Base-by-base conservation (phyloP, 2,888 invertebrate genomes). In the Prenolepis imparis region DNA sequence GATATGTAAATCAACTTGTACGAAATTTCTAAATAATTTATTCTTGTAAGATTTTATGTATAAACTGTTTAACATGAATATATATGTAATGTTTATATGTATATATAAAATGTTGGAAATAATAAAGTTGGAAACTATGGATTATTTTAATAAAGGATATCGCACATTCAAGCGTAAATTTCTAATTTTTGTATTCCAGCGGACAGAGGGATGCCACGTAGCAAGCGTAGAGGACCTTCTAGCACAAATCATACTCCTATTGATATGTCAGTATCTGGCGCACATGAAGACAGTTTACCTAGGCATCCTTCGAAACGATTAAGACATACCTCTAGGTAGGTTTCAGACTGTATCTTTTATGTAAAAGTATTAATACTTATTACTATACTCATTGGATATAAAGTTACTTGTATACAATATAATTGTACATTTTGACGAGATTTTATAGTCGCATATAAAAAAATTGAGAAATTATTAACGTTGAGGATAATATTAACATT, bases 201-300 rank as follows among this genome's bases (percentile, higher is more conserved):
- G 89, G 89, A 87, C 87, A 92, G 93, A 94, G 94, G 94, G 93
- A 94, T 94, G 94, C 94, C 94, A 94, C 94, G 94, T 92, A 93
- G 94, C 88, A 94, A 94, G 92, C 94, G 94, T 91, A 94, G 94
- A 94, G 94, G 94, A 90, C 93, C 94, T 93, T 93, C 94, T 90
- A 94, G 92, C 91, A 94, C 94, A 88, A 94, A 93, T 90, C 92
- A 92, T 84, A 89, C 93, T 3, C 84, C 93, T n/a, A 89, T 92
- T 63, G 94, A 94, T 61, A 94, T 94, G 94, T 90, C 94, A 87
- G 67, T 77, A 4, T 94, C 94, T 68, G 94, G 94, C 90, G 93
- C 94, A 73, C 94, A 94, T 36, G 94, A 94, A 78, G 94, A 94
- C 72, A 92, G 91, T 78, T 91, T 92, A 91, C 92, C 94, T 32